These are phyloP conservation scores for Druon quercuslanigerum DNA, from an alignment of 1,140 invertebrate genomes.

Conservation along the genomic window DNA sequence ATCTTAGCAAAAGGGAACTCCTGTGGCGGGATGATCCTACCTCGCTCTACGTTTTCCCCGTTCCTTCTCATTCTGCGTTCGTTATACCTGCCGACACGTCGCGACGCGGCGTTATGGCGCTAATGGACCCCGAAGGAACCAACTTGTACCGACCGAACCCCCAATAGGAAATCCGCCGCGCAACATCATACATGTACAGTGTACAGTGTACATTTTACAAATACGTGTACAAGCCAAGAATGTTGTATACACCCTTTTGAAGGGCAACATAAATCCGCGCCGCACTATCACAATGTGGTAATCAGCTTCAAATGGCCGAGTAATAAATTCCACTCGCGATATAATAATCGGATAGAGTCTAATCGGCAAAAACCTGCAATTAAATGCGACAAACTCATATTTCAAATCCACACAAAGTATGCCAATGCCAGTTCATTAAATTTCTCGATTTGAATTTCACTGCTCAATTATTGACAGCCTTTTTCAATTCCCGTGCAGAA, in stretches of 20 bases:
- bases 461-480: not conserved
- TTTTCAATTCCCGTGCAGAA: not conserved
- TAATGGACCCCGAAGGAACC: slow-evolving; percentile 52
- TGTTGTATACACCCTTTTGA: slow-evolving; percentile 9
- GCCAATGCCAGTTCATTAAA: not conserved
- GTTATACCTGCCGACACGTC: slow-evolving; percentile 50
- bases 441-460: slow-evolving; percentile 18
- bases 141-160: not conserved
- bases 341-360: slow-evolving; percentile 17
- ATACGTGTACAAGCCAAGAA: slow-evolving; percentile 23
- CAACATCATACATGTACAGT: not conserved
- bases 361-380: slow-evolving; percentile 5
- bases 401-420: not conserved
- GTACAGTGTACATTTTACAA: not conserved
- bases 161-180: slow-evolving; percentile 22
- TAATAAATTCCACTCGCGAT: slow-evolving; percentile 17
- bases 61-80: slow-evolving; percentile 45
- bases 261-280: slow-evolving; percentile 15
- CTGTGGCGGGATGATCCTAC: slow-evolving; percentile 52
- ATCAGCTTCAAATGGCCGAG: slow-evolving; percentile 8
- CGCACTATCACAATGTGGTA: slow-evolving; percentile 6
- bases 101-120: slow-evolving; percentile 36
- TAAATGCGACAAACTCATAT: slow-evolving; percentile 25
- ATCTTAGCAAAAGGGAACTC: slow-evolving; percentile 53
- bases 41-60: slow-evolving; percentile 45